Conservation (phyloP, 2,888 invertebrate genomes). For the Tipula unca region DNA sequence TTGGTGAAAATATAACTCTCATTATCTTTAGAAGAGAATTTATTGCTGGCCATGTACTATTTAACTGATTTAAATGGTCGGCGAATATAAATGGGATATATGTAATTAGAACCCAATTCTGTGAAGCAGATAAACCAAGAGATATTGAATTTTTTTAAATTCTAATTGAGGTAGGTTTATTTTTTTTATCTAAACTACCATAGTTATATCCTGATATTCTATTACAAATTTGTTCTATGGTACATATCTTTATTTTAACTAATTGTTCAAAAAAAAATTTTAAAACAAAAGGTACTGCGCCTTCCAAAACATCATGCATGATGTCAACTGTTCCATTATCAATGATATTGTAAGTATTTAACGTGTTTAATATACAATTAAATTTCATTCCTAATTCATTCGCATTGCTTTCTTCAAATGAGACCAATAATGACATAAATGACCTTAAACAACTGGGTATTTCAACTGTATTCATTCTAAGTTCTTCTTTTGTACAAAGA, state of each 20-base stretch:
- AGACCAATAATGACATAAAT: background rate
- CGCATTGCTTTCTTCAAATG: background rate
- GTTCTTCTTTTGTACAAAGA: background rate
- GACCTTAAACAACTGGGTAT: background rate
- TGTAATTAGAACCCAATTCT: background rate
- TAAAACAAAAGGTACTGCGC: too few species aligned
- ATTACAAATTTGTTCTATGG: background rate
- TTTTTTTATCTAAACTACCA: constrained; percentile 14
- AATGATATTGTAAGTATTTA: background rate
- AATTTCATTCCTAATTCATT: background rate
- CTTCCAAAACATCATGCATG: constrained; percentile 19
- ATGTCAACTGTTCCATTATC: too few species aligned
- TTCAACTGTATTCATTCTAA: background rate
- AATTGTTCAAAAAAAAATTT: too few species aligned
- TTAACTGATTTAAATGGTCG: background rate
- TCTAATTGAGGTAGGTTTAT: too few species aligned
- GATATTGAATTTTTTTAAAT: background rate
- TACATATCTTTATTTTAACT: background rate
- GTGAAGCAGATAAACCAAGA: background rate
- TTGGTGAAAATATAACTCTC: too few species aligned
- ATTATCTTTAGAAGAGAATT: too few species aligned
- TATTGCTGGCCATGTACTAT: background rate
- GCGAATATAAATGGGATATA: background rate
- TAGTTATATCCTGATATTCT: background rate
- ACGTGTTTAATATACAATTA: constrained; percentile 15